Evolutionary conservation across 2,113 vertebrate genomes (phyloP), one percentile per base, ranked within the genome.

Genomic region (western clawed frog (Xenopus tropicalis)): DNA sequence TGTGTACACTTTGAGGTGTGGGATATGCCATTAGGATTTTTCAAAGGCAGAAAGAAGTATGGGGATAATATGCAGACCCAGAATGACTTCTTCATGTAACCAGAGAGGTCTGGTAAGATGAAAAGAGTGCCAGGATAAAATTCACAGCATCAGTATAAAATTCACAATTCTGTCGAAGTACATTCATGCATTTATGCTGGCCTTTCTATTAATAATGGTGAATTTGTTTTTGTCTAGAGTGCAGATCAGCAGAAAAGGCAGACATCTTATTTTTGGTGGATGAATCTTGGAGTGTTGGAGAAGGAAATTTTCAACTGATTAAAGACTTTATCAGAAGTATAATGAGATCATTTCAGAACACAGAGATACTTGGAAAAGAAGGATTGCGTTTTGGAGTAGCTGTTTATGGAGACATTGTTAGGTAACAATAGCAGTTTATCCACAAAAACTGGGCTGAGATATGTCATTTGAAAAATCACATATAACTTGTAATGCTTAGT

Each of bases 251-350:
- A 3, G 87, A 85, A 74, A 84, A 85, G 69, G 94, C 93, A 0
- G 86, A 97, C 3, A 61, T 97, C 0, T 85, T 96, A 25, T 95
- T 97, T 84, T 85, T 96, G 1, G 84, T 94, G 83, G 94, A 94
- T 61, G 91, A 89, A 20, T 93, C 90, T 0, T 85, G 89, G 89
- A 81, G 79, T 0, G 7, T 88, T 0, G 90, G 87, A 16, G 82
- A 77, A 23, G 81, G 46, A 58, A 89, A 85, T 77, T 92, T 90
- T 72, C 67, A 1, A 76, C 78, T 77, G 46, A 79, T 94, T 52
- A 92, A 87, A 79, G 90, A 88, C 78, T 94, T 96, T 73, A 79
- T 95, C 48, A 61, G 83, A 25, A 79, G 80, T 62, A 4, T 86
- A 65, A 66, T 92, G 12, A 80, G 80, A 48, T 88, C 92, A 56